Percentiles rank a stretch among this genome's conserved stretches.
phyloP scores from a whole-genome alignment of 2,888 invertebrate genomes.

The Campoplex capitator region DNA sequence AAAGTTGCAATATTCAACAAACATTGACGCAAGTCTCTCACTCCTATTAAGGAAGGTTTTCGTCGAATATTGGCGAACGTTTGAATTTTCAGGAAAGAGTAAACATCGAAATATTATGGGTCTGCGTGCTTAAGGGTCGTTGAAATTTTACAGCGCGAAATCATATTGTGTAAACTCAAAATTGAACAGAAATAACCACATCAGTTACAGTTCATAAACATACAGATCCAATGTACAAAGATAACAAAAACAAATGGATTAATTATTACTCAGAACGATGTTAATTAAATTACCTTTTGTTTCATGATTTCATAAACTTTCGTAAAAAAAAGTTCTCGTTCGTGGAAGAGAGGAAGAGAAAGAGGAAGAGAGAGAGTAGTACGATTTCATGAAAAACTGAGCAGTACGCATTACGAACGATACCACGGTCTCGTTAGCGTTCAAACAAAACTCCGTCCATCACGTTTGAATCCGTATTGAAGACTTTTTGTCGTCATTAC shows the following conservation, averaged over 20 bases:
- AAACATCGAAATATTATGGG: neutral
- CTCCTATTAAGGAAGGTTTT: neutral
- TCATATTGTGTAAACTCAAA: neutral
- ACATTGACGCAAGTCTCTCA: neutral
- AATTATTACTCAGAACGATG: neutral
- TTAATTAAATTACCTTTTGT: slow-evolving; percentile 8
- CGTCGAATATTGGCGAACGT: slow-evolving; percentile 38
- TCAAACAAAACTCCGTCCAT: slow-evolving; percentile 15
- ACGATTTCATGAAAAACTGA: neutral
- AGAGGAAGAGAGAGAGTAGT: neutral
- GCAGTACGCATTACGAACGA: neutral
- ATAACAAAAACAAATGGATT: neutral
- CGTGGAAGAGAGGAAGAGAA: neutral
- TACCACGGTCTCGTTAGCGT: slow-evolving; percentile 22
- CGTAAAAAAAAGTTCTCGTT: slow-evolving; percentile 1
- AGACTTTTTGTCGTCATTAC: neutral
- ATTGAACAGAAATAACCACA: neutral
- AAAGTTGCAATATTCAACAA: slow-evolving; percentile 44
- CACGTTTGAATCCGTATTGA: neutral
- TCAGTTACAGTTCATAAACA: too few species aligned
- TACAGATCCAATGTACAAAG: neutral
- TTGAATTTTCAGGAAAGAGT: slow-evolving; percentile 20
- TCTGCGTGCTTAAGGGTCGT: neutral
- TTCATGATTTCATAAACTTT: slow-evolving; percentile 2
- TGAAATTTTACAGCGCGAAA: neutral